A percentile compares a stretch with the other conserved stretches of the same genome.
phyloP scores from a whole-genome alignment of 2,888 invertebrate species.

The Pandemis cinnamomeana region DNA sequence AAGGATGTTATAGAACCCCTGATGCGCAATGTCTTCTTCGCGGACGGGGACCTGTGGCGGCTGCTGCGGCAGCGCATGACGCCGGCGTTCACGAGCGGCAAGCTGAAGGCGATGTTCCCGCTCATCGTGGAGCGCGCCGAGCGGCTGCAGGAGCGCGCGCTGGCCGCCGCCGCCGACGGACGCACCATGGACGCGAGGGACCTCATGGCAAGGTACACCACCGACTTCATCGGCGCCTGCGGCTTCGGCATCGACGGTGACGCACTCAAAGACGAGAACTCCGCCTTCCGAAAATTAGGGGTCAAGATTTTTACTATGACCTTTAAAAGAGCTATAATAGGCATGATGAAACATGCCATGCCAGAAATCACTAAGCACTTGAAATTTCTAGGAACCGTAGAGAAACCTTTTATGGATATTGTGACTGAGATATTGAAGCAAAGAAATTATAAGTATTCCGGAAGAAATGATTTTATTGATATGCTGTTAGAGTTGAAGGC shows the following conservation, averaged over 20 bases:
- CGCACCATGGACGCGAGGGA: slow-evolving; percentile 57
- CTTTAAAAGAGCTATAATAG: slow-evolving; percentile 43
- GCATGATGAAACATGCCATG: slow-evolving; percentile 5
- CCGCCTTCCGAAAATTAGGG: slow-evolving; percentile 39
- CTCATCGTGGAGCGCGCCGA: slow-evolving; percentile 65
- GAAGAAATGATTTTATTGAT: slow-evolving; percentile 64
- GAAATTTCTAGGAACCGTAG: slow-evolving; percentile 49
- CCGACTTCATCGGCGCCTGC: slow-evolving; percentile 47
- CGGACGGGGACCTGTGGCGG: slow-evolving; percentile 66
- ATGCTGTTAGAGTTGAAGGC: slow-evolving; percentile 59
- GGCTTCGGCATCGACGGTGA: slow-evolving; percentile 45
- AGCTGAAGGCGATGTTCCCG: slow-evolving; percentile 68
- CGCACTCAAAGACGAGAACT: slow-evolving; percentile 42
- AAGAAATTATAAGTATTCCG: slow-evolving; percentile 58
- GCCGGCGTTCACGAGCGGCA: slow-evolving; percentile 65
- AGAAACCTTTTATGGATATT: slow-evolving; percentile 55
- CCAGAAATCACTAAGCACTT: background rate
- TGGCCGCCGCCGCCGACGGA: slow-evolving; percentile 48
- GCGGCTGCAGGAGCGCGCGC: slow-evolving; percentile 53
- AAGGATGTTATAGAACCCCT: slow-evolving; percentile 59
- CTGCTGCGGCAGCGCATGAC: slow-evolving; percentile 67
- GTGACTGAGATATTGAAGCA: slow-evolving; percentile 55
- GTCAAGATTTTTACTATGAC: slow-evolving; percentile 42
- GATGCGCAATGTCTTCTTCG: slow-evolving; percentile 63
- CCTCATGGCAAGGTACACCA: slow-evolving; percentile 46